Evolutionary conservation across 2,113 vertebrate genomes (phyloP), one percentile per base, ranked within the genome.

Genomic region (Cyanoramphus novaezelandiae): DNA sequence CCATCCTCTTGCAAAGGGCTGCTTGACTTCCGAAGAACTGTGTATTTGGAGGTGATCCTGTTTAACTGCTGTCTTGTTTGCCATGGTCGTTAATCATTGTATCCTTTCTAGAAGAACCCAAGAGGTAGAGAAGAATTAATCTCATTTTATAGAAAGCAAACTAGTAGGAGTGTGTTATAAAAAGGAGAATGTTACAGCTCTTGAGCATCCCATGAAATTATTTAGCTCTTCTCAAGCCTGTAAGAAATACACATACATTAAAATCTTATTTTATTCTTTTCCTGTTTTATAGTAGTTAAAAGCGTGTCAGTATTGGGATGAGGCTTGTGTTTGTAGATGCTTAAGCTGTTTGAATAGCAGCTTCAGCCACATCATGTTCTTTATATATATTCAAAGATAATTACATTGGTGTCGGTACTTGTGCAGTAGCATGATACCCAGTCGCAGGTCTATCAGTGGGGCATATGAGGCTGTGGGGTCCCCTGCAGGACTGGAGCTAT

Each of bases 221-320:
- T 64, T 85, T 69, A 44, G 23, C 7, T 94, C 74, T 88, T 91
- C 24, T 37, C 63, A 82, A 94, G 50, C 41, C 39, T 4, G 1
- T 67, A 82, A 92, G 71, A 83, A 80, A 37, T 47, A 37, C 0
- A 3, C 21, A 28, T 64, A 9, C 47, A 43, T 82, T 80, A 91
- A 79, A 80, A 93, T 77, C 18, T 78, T 69, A 49, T 24, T 95
- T 94, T 91, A 70, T 11, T 52, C 11, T 9, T 86, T 47, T 81
- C 64, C 10, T 82, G 21, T 31, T 79, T 84, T 60, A 10, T 91
- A 6, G 78, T 82, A 15, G 9, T 55, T 88, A 52, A 84, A 59
- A 82, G 44, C 21, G 8, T 37, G 9, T 55, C 69, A 74, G 15
- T 64, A n/a, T 85, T 68, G 41, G 27, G 47, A 57, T 29, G 37